Percentiles rank a stretch among this genome's conserved stretches.
Conservation (phyloP, 2,888 invertebrate species). For the Xestoiulus laeticollis region DNA sequence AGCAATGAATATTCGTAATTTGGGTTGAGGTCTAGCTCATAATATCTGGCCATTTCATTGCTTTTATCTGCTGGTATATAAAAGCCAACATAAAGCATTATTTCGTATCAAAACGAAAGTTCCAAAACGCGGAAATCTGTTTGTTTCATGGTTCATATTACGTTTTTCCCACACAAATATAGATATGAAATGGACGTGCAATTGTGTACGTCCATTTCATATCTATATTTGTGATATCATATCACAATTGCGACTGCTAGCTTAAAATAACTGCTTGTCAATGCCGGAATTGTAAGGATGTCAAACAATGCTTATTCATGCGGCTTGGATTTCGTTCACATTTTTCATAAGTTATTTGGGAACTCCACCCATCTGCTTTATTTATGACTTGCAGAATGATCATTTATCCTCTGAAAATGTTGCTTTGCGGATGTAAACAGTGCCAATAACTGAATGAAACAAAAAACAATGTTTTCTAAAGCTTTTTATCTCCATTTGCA, state of each 20-base stretch:
- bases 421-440: slow-evolving; percentile 23
- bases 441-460: background rate
- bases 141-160: background rate
- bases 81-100: background rate
- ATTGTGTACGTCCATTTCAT: no score
- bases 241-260: no score
- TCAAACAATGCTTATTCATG: background rate
- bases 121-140: background rate
- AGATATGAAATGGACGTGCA: background rate
- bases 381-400: background rate
- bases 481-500: background rate
- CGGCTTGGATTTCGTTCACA: background rate
- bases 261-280: background rate
- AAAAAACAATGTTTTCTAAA: background rate
- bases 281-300: background rate
- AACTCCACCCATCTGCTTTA: background rate
- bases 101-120: background rate
- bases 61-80: background rate
- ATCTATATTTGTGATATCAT: no score
- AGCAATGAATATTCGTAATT: background rate
- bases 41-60: slow-evolving; percentile 25
- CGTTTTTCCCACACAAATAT: background rate
- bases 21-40: slow-evolving; percentile 34
- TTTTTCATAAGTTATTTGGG: background rate
- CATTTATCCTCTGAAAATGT: background rate